Evolutionary conservation across 2,888 invertebrate genomes (phyloP).

Genomic region (Mongoloraphidia duomilia): DNA sequence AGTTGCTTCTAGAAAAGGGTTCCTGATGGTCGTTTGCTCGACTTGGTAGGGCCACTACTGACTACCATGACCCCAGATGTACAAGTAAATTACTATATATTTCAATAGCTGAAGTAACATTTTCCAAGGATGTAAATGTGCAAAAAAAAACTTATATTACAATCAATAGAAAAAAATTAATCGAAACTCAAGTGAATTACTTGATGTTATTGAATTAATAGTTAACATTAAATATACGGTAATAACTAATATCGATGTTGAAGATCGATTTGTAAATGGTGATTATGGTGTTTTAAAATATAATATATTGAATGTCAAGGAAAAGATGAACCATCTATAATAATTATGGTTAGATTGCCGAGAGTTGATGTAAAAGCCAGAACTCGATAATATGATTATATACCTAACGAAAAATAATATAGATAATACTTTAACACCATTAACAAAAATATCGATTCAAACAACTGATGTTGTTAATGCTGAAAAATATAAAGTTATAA

Average conservation of each 20-base stretch:
- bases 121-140: neutral
- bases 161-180: neutral
- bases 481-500: slow-evolving; percentile 3
- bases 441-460: neutral
- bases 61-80: no score
- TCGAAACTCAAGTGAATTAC: neutral
- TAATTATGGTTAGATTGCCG: neutral
- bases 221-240: slow-evolving; percentile 1
- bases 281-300: neutral
- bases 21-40: no score
- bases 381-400: neutral
- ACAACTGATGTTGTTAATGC: neutral
- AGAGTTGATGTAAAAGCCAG: neutral
- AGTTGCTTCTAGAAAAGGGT: no score
- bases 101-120: neutral
- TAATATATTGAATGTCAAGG: neutral
- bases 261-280: neutral
- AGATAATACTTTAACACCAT: neutral
- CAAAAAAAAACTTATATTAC: neutral
- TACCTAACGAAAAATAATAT: neutral
- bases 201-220: neutral
- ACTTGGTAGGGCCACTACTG: no score
- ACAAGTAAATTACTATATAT: neutral
- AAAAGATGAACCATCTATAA: neutral
- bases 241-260: neutral